A percentile compares a stretch with the other conserved stretches of the same genome.
These are phyloP conservation scores for Eilema sororculum DNA, from an alignment of 2,888 invertebrate species.

Conservation along the genomic window DNA sequence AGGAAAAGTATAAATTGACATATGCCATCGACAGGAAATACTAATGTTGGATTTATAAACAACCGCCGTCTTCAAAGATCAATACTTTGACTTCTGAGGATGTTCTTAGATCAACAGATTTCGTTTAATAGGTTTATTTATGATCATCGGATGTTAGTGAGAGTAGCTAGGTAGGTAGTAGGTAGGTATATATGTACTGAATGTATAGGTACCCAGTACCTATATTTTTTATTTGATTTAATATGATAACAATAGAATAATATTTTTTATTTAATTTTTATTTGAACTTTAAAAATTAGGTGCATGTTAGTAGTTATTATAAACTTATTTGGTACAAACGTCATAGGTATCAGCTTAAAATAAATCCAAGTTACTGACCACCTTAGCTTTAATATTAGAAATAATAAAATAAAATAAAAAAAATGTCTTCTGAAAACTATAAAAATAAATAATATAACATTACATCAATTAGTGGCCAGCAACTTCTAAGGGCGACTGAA, in stretches of 20 bases:
- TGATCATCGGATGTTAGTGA: slow-evolving; percentile 14
- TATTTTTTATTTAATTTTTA: no score
- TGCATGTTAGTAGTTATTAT: no score
- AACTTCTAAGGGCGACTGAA: no score
- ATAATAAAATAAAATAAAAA: no score
- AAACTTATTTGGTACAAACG: neutral
- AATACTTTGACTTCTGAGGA: slow-evolving; percentile 7
- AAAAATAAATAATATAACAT: no score
- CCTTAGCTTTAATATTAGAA: no score
- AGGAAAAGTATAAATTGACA: neutral
- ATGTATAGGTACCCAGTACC: neutral
- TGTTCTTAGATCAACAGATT: slow-evolving; percentile 8
- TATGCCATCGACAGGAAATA: neutral
- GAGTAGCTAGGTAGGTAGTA: neutral
- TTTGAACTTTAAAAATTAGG: no score
- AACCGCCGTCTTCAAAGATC: neutral
- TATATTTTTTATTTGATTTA: no score
- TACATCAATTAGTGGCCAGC: no score
- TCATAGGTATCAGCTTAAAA: neutral
- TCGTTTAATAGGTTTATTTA: slow-evolving; percentile 9
- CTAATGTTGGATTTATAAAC: neutral
- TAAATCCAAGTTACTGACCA: no score
- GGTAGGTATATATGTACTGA: neutral
- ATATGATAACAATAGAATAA: no score
- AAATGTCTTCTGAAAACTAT: no score